These are phyloP conservation scores for Drosophila pallidifrons DNA, from an alignment of 1,140 invertebrate genomes.

Conservation along the genomic window DNA sequence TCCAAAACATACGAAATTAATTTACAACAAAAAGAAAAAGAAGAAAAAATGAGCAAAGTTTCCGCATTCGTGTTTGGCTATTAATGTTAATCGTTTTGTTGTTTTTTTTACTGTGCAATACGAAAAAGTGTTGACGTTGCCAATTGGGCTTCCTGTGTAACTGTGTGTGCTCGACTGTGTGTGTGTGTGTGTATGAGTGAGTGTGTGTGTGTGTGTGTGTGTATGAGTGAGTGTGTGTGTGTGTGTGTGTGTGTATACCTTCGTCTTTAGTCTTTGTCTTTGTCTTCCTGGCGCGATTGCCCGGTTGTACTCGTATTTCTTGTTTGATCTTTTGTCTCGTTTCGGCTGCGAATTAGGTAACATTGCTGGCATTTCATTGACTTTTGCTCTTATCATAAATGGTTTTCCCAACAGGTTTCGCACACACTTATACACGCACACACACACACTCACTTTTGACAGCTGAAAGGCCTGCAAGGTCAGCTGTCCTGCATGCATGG, in stretches of 20 bases:
- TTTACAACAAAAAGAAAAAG: slow-evolving; percentile 4
- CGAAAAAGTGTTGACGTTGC: slow-evolving; percentile 58
- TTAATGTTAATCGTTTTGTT: slow-evolving; percentile 40
- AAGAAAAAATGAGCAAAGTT: slow-evolving; percentile 19
- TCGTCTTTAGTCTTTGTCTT: slow-evolving; percentile 13
- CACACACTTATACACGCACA: slow-evolving; percentile 4
- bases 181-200: background rate
- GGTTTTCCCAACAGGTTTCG: slow-evolving; percentile 65
- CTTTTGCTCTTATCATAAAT: slow-evolving; percentile 63
- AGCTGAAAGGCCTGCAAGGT: slow-evolving; percentile 55
- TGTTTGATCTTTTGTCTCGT: slow-evolving; percentile 42
- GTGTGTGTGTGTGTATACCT: slow-evolving; percentile 22
- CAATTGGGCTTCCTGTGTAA: slow-evolving; percentile 44
- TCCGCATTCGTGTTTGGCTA: slow-evolving; percentile 59
- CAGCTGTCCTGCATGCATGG: slow-evolving; percentile 57
- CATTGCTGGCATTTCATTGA: slow-evolving; percentile 66
- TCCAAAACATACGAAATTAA: slow-evolving; percentile 3
- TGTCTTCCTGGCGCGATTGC: slow-evolving; percentile 41
- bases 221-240: background rate
- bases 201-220: slow-evolving; percentile 23
- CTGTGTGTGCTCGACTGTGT: slow-evolving; percentile 7
- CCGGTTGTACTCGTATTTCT: slow-evolving; percentile 58
- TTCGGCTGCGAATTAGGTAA: slow-evolving; percentile 71
- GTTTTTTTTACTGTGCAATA: slow-evolving; percentile 42
- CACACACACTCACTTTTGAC: slow-evolving; percentile 5